A percentile compares a stretch with the other conserved stretches of the same genome.
Conservation (phyloP, 2,113 vertebrate genomes). For the Dasyurus viverrinus region DNA sequence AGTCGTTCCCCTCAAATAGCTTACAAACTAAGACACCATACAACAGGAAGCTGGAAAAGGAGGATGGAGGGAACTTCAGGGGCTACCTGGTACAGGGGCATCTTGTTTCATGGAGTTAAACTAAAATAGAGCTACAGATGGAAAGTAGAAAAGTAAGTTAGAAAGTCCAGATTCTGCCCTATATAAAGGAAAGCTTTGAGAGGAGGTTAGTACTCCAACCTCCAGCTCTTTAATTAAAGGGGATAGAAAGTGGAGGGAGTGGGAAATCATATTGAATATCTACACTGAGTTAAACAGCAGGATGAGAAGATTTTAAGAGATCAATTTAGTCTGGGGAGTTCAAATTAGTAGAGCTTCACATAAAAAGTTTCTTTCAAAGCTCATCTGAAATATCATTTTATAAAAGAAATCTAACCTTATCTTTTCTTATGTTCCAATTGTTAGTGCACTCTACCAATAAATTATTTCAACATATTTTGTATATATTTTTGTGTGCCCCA, state of each 20-base stretch:
- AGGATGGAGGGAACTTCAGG: neutral
- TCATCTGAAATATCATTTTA: neutral
- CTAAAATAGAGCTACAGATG: neutral
- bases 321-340: neutral
- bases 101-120: neutral
- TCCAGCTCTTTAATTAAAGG: neutral
- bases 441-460: neutral
- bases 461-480: neutral
- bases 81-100: neutral
- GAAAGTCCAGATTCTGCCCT: neutral
- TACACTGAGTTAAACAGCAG: neutral
- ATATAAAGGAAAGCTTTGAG: neutral
- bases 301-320: neutral
- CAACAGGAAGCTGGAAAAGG: neutral
- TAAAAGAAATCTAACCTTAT: neutral
- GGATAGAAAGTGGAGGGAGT: neutral
- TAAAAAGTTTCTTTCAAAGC: neutral
- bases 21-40: neutral
- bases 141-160: neutral
- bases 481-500: neutral
- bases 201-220: neutral
- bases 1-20: neutral
- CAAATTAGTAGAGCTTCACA: neutral
- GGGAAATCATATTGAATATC: neutral
- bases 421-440: neutral